phyloP scores from a whole-genome alignment of 2,113 vertebrate genomes.

The Mesoclemmys tuberculata region DNA sequence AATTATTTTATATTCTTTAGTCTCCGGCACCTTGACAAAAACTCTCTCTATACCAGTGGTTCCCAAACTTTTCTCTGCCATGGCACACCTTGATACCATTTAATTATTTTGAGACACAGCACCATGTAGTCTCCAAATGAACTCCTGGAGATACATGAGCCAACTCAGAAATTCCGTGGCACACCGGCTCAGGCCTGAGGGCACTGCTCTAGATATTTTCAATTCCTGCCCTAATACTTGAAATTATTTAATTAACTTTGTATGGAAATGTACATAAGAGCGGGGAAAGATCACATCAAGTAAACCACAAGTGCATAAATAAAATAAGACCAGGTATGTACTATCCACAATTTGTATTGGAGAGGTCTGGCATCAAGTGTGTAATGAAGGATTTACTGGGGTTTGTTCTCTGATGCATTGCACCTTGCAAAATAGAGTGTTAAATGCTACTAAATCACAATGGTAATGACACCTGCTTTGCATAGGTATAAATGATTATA shows the following conservation, averaged over 20 bases:
- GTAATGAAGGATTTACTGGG: background rate
- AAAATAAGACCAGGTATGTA: background rate
- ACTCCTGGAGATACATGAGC: too few species aligned
- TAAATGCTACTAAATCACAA: background rate
- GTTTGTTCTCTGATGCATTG: background rate
- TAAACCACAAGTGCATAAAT: background rate
- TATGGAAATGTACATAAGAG: background rate
- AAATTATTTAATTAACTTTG: background rate
- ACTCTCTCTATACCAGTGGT: too few species aligned
- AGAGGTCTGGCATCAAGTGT: background rate
- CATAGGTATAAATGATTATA: background rate
- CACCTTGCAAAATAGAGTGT: background rate
- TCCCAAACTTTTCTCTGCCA: too few species aligned
- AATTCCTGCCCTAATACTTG: background rate
- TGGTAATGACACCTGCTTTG: background rate
- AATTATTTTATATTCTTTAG: constrained; percentile 18
- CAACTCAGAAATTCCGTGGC: too few species aligned
- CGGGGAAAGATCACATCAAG: background rate
- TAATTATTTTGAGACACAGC: too few species aligned
- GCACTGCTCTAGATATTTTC: constrained; percentile 41
- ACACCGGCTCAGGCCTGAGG: too few species aligned
- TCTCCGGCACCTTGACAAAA: constrained; percentile 27
- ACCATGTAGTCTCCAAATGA: too few species aligned
- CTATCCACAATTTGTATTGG: background rate
- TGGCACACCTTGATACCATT: too few species aligned